phyloP scores from a whole-genome alignment of 2,797 vertebrate genomes.

The Pseudomugil gertrudae region DNA sequence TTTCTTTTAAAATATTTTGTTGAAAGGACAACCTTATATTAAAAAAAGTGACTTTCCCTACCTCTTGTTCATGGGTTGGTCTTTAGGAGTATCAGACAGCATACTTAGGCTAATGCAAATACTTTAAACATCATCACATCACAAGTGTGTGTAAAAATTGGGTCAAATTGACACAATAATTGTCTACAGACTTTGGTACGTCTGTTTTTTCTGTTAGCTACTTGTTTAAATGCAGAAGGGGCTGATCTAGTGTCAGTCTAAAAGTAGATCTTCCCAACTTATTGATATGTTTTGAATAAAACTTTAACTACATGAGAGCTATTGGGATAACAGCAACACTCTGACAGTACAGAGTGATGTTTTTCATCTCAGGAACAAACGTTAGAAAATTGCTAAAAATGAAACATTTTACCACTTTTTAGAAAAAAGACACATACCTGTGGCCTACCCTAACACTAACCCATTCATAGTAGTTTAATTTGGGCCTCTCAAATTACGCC shows the following conservation, averaged over 20 bases:
- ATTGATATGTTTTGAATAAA: neutral
- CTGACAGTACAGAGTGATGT: neutral
- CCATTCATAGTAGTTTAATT: neutral
- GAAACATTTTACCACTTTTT: fast-evolving
- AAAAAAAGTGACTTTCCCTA: too few relatives aligned
- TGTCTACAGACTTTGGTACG: neutral
- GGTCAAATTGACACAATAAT: too few relatives aligned
- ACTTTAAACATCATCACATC: neutral
- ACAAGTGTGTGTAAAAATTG: neutral
- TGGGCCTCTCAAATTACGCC: conserved; percentile 4
- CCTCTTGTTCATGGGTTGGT: too few relatives aligned
- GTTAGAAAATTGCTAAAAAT: too few relatives aligned
- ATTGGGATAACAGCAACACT: neutral
- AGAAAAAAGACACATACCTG: neutral
- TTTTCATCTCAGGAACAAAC: conserved; percentile 4
- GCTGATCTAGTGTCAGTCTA: neutral
- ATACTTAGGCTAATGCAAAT: too few relatives aligned
- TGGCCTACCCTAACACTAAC: too few relatives aligned
- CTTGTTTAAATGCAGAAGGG: neutral
- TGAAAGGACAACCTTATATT: too few relatives aligned
- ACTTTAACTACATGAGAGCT: neutral
- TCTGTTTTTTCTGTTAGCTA: neutral
- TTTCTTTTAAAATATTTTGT: too few relatives aligned
- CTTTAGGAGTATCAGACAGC: too few relatives aligned
- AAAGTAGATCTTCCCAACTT: neutral